Conservation (phyloP, 2,888 invertebrate species). For the Lepidochitona cinerea region DNA sequence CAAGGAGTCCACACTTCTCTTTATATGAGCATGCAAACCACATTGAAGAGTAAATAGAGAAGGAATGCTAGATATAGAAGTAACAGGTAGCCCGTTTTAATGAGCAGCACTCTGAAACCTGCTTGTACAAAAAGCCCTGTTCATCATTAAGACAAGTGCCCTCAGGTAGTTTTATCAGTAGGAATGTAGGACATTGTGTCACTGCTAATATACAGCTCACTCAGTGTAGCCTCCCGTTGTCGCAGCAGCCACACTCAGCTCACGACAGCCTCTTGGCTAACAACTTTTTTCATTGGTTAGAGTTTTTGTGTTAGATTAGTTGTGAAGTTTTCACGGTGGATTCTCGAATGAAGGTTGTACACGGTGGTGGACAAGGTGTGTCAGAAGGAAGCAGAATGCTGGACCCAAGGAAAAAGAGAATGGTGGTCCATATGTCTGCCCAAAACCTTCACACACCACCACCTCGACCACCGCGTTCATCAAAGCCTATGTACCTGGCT, state of each 20-base stretch:
- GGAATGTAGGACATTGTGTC: conserved; percentile 1
- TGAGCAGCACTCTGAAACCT: not conserved
- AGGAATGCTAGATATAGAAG: not conserved
- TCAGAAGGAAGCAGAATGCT: not conserved
- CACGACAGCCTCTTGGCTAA: not conserved
- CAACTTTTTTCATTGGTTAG: not conserved
- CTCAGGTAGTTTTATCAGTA: not conserved
- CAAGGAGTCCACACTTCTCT: too few species aligned
- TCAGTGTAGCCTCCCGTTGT: not conserved
- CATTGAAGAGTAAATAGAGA: not conserved
- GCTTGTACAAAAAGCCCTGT: not conserved
- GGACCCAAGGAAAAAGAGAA: not conserved
- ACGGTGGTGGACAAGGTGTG: not conserved
- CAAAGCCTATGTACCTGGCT: not conserved
- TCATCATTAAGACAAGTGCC: not conserved
- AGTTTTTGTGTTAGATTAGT: too few species aligned
- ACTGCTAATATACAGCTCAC: not conserved
- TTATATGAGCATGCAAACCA: too few species aligned
- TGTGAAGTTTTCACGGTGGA: conserved; percentile 1
- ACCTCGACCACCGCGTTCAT: not conserved
- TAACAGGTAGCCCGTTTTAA: not conserved
- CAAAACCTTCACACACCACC: not conserved
- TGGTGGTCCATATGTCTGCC: conserved; percentile 2
- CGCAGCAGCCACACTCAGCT: not conserved
- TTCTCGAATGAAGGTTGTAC: not conserved